phyloP scores from a whole-genome alignment of 1,140 invertebrate species.

The Cyclina sinensis region DNA sequence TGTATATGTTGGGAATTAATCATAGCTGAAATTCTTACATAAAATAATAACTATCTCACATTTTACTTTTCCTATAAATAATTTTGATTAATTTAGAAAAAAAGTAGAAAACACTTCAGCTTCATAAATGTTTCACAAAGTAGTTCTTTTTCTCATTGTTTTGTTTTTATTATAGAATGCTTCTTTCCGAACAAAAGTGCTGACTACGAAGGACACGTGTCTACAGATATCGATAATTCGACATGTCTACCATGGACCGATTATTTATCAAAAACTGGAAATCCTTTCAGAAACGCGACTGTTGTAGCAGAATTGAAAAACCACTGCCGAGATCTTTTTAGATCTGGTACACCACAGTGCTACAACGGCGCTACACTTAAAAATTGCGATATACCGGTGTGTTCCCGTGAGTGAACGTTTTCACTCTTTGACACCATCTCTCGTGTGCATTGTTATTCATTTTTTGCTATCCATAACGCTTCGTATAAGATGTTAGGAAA shows the following conservation, averaged over 20 bases:
- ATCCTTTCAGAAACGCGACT: not conserved
- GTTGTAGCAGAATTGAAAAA: not conserved
- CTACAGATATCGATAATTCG: not conserved
- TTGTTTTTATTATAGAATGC: conserved; percentile 35
- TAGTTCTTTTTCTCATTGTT: too few species aligned
- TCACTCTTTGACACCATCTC: too few species aligned
- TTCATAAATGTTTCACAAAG: too few species aligned
- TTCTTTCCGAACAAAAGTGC: not conserved
- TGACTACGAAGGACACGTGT: conserved; percentile 14
- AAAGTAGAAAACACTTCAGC: too few species aligned
- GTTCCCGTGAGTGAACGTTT: not conserved
- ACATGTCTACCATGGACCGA: conserved; percentile 1
- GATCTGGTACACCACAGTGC: not conserved
- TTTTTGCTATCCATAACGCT: too few species aligned
- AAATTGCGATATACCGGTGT: conserved; percentile 15
- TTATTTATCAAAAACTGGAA: not conserved
- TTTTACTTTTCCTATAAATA: too few species aligned
- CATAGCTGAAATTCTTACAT: too few species aligned
- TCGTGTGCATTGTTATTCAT: too few species aligned
- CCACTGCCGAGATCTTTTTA: not conserved
- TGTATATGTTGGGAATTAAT: too few species aligned
- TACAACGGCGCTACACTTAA: not conserved
- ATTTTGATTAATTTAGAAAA: too few species aligned
- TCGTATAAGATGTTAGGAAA: too few species aligned
- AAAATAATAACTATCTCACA: too few species aligned